Evolutionary conservation across 2,888 invertebrate genomes (phyloP), one percentile per base, ranked within the genome.

Genomic region (Drosophila limbata): DNA sequence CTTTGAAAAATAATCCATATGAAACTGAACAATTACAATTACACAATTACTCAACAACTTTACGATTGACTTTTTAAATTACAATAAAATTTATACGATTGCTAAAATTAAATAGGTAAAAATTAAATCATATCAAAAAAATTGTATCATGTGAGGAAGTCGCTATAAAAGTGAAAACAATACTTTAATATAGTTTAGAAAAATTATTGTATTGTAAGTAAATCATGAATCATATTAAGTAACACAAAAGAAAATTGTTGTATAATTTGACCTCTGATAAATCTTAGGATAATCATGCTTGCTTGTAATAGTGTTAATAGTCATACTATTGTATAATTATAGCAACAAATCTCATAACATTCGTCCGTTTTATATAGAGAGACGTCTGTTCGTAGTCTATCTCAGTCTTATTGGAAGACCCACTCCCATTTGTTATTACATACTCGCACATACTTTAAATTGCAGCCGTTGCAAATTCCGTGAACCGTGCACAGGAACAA

Each of bases 401-500:
- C 35, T 6, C 35, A 1, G 10, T 47, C 10, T 21, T 17, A 19
- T 35, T 17, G 8, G n/a, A 13, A 25, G 4, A 17, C 17, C 47
- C 19, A 31, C 56, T 53, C 48, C 35, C 77, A 78, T 67, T 75
- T 68, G 74, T 73, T 77, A 39, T 69, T 66, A 74, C 66, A 66
- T 57, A 79, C 70, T 74, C 65, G 45, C 61, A 48, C 73, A 76
- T 68, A 76, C 76, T 76, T 72, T 73, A 79, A 72, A 79, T 79
- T 87, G 79, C 84, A 73, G 59, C 63, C 68, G 56, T 57, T 77
- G 83, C 74, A 69, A 85, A 79, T 83, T 88, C 88, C 68, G 51
- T 79, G 88, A 88, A 87, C 77, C 82, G 77, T 73, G 73, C 69
- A 73, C 83, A 88, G 83, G 82, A 88, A 83, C 83, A 85, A 83